A percentile compares a stretch with the other conserved stretches of the same genome.
Conservation (phyloP, 2,888 invertebrate species). For the Microplitis manilae region DNA sequence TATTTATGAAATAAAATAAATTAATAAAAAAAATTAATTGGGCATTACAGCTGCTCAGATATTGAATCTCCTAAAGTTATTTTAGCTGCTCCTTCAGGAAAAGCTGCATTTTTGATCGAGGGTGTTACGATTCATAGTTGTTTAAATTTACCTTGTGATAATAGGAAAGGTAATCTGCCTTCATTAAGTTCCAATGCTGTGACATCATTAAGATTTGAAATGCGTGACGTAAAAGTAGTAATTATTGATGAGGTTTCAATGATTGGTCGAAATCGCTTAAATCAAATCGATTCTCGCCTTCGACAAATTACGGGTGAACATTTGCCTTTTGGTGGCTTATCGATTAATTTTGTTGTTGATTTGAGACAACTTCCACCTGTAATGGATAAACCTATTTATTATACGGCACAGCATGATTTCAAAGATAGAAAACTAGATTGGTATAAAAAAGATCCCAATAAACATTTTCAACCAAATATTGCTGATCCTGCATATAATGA, state of each 20-base stretch:
- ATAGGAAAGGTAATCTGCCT: neutral
- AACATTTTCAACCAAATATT: no score
- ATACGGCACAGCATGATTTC: no score
- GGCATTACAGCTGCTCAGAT: neutral
- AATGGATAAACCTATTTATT: no score
- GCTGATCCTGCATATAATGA: no score
- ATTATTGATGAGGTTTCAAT: constrained; percentile 62
- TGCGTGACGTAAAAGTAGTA: constrained; percentile 21
- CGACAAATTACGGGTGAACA: constrained; percentile 56
- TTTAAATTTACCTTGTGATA: constrained; percentile 1
- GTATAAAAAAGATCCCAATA: no score
- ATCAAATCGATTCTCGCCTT: constrained; percentile 56
- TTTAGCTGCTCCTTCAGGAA: constrained; percentile 10
- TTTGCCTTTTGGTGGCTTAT: no score
- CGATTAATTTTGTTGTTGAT: no score
- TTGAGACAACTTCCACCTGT: no score
- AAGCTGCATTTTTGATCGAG: constrained; percentile 23
- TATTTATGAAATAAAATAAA: no score
- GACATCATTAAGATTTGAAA: constrained; percentile 11
- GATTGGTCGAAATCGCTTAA: constrained; percentile 55
- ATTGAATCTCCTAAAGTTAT: constrained; percentile 12
- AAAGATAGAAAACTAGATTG: no score
- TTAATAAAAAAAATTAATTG: no score
- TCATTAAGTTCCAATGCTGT: neutral
- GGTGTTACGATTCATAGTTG: constrained; percentile 22